Evolutionary conservation across 2,113 vertebrate genomes (phyloP).

Genomic region (Nothobranchius kuhntae): DNA sequence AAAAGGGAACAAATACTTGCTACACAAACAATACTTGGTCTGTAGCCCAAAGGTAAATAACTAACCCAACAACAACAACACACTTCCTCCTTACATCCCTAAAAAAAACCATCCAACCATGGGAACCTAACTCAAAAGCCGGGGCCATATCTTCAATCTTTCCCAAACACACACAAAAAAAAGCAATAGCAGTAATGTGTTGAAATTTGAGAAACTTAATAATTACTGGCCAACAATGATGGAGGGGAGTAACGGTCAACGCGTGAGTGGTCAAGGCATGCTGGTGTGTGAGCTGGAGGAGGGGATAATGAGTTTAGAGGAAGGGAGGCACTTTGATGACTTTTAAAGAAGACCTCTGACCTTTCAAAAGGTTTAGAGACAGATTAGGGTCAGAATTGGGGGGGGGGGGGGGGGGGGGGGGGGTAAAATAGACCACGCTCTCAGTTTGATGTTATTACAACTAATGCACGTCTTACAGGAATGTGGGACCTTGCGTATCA

Average conservation of each 20-base stretch:
- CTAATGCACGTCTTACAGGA: conserved; percentile 48
- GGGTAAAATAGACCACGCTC: conserved; percentile 50
- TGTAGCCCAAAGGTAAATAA: not conserved
- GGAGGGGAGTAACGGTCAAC: conserved; percentile 10
- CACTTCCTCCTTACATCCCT: conserved; percentile 14
- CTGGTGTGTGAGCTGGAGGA: conserved; percentile 40
- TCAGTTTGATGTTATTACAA: conserved; percentile 33
- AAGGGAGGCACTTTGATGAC: conserved; percentile 59
- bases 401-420: conserved; percentile 4
- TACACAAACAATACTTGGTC: not conserved
- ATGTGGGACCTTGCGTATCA: conserved; percentile 36
- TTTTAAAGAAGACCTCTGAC: conserved; percentile 69
- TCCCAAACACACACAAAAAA: not conserved
- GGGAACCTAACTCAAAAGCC: not conserved
- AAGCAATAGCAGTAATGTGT: not conserved
- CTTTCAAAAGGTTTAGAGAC: conserved; percentile 62
- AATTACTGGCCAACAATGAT: conserved; percentile 1
- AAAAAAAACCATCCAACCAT: not conserved
- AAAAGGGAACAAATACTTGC: not conserved
- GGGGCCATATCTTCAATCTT: not conserved
- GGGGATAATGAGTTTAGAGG: conserved; percentile 37
- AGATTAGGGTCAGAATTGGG: conserved; percentile 56
- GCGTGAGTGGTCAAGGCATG: conserved; percentile 33
- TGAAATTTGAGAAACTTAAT: not conserved
- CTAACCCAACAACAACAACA: not conserved